These are phyloP conservation scores for Erythrolamprus reginae DNA, from an alignment of 2,113 vertebrate genomes.

Conservation along the genomic window DNA sequence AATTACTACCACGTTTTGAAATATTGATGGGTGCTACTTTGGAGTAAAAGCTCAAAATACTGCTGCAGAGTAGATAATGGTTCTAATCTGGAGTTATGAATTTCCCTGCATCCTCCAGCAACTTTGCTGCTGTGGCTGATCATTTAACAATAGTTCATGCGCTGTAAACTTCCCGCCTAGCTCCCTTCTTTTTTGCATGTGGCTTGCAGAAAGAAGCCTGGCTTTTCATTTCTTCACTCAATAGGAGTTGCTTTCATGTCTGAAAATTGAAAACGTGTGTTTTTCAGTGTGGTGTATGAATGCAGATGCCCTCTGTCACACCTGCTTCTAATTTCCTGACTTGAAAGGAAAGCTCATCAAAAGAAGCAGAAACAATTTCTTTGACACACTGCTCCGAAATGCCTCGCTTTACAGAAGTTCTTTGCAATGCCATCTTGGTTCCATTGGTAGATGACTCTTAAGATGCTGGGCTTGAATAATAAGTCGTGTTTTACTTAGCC, in stretches of 20 bases:
- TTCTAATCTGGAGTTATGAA: conserved; percentile 3
- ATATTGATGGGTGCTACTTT: background rate
- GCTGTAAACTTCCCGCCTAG: conserved; percentile 56
- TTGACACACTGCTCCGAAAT: conserved; percentile 76
- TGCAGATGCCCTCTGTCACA: conserved; percentile 86
- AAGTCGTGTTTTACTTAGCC: conserved; percentile 42
- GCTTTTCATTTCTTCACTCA: conserved; percentile 80
- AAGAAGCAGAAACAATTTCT: conserved; percentile 87
- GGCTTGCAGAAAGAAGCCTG: conserved; percentile 71
- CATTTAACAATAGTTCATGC: conserved; percentile 53
- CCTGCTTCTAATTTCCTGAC: conserved; percentile 98
- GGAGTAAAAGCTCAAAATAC: background rate
- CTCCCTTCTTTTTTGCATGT: conserved; percentile 65
- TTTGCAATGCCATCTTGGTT: conserved; percentile 61
- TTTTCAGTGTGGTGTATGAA: conserved; percentile 77
- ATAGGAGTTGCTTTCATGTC: conserved; percentile 90
- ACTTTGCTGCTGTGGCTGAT: conserved; percentile 40
- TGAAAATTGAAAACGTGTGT: conserved; percentile 80
- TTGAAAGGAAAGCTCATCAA: conserved; percentile 94
- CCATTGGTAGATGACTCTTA: conserved; percentile 45
- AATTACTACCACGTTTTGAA: background rate
- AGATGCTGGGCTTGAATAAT: conserved; percentile 52
- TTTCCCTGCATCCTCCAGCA: background rate
- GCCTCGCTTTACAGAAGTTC: conserved; percentile 56
- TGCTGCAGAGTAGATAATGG: background rate